phyloP scores from a whole-genome alignment of 2,888 invertebrate species.

The Petrolisthes cinctipes region DNA sequence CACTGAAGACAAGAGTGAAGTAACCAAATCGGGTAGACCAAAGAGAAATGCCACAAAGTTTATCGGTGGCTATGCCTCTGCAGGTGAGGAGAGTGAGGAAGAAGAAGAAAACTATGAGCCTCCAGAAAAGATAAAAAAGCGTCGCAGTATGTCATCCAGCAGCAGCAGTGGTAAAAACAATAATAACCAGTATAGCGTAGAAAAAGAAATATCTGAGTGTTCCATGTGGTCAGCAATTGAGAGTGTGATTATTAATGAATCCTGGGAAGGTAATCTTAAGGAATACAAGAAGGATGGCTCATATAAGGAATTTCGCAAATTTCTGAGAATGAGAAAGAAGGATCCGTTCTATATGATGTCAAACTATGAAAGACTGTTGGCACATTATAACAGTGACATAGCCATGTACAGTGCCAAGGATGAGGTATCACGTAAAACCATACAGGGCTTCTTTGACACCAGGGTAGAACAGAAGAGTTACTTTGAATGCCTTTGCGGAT shows the following conservation, averaged over 20 bases:
- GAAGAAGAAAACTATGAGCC: constrained; percentile 13
- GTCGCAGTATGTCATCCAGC: not conserved
- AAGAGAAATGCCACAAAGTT: constrained; percentile 9
- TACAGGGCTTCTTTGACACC: constrained; percentile 66
- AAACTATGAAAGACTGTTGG: constrained; percentile 53
- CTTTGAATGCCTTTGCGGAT: constrained; percentile 72
- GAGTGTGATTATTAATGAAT: constrained; percentile 64
- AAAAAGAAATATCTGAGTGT: constrained; percentile 48
- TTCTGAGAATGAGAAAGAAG: constrained; percentile 53
- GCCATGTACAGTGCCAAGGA: constrained; percentile 64
- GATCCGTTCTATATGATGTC: constrained; percentile 62
- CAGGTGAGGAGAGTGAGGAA: constrained; percentile 25
- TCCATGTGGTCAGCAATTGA: constrained; percentile 65
- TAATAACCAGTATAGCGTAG: not conserved
- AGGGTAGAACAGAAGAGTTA: constrained; percentile 66
- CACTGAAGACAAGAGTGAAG: not conserved
- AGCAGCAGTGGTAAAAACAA: not conserved
- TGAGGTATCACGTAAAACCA: constrained; percentile 60
- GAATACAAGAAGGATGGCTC: constrained; percentile 63
- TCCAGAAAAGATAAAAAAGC: constrained; percentile 20
- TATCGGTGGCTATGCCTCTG: constrained; percentile 32
- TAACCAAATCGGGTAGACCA: constrained; percentile 3
- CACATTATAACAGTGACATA: constrained; percentile 66
- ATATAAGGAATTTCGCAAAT: constrained; percentile 59
- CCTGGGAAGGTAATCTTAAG: constrained; percentile 53